phyloP scores from a whole-genome alignment of 2,113 vertebrate genomes.

The Brachyhypopomus occidentalis region DNA sequence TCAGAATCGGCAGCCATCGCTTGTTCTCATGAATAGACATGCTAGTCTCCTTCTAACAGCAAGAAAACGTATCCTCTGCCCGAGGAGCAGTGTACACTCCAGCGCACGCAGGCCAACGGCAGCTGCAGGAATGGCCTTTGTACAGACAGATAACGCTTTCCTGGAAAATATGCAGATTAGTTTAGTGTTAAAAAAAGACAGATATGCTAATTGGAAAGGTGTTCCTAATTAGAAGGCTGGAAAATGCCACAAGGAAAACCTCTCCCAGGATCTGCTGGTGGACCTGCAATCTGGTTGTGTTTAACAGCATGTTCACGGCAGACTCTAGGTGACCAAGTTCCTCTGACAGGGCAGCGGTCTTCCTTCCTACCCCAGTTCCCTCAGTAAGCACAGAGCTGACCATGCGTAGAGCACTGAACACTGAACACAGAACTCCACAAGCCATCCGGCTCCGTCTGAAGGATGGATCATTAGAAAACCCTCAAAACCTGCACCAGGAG shows the following conservation, averaged over 20 bases:
- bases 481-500: background rate
- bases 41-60: background rate
- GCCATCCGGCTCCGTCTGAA: slow-evolving; percentile 15
- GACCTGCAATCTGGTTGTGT: background rate
- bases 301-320: background rate
- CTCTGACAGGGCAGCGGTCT: background rate
- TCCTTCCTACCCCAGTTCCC: slow-evolving; percentile 2
- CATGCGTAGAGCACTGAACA: background rate
- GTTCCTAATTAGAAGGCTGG: background rate
- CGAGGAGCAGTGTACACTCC: background rate
- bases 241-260: background rate
- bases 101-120: background rate
- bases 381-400: background rate
- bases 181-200: background rate
- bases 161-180: slow-evolving; percentile 9
- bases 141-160: background rate
- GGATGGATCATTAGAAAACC: slow-evolving; percentile 20
- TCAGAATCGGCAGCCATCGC: background rate
- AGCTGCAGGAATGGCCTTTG: background rate
- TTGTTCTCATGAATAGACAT: background rate
- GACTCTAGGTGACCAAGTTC: background rate
- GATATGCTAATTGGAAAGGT: background rate
- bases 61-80: background rate
- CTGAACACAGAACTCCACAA: background rate
- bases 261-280: background rate